Percentiles rank a stretch among this genome's conserved stretches.
phyloP scores from a whole-genome alignment of 1,140 invertebrate species.

The Cyrtorhinus lividipennis region DNA sequence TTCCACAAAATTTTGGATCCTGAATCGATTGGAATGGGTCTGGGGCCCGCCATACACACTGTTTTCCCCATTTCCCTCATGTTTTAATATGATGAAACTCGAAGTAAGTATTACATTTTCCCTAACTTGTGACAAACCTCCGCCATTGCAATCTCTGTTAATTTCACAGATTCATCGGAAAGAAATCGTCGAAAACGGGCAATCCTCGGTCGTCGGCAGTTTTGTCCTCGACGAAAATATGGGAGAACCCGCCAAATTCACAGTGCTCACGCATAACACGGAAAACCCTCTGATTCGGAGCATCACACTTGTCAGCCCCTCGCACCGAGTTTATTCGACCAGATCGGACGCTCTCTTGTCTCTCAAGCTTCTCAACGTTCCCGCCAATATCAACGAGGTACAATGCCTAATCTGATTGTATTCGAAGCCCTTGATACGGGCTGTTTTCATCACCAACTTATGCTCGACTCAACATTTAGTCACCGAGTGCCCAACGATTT shows the following conservation, averaged over 20 bases:
- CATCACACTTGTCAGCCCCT: slow-evolving; percentile 33
- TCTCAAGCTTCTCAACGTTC: slow-evolving; percentile 36
- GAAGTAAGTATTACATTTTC: too few species aligned
- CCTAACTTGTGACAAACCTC: too few species aligned
- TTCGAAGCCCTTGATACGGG: not conserved
- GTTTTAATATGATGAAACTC: too few species aligned
- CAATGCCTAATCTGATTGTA: slow-evolving; percentile 17
- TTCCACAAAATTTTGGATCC: too few species aligned
- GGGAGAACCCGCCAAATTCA: slow-evolving; percentile 33
- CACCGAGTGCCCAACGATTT: not conserved
- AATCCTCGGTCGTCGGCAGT: slow-evolving; percentile 32
- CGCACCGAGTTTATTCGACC: slow-evolving; percentile 30
- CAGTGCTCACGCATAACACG: slow-evolving; percentile 34
- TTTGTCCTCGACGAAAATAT: slow-evolving; percentile 35
- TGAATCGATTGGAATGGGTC: too few species aligned
- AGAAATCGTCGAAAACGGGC: slow-evolving; percentile 32
- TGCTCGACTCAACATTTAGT: not conserved
- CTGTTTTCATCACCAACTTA: not conserved
- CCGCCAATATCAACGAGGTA: slow-evolving; percentile 37
- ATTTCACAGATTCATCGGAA: slow-evolving; percentile 31
- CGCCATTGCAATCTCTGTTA: too few species aligned
- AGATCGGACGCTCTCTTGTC: slow-evolving; percentile 33
- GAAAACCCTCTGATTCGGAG: slow-evolving; percentile 34
- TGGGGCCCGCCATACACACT: too few species aligned
- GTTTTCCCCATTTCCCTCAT: too few species aligned